phyloP scores from a whole-genome alignment of 2,113 vertebrate genomes.

The Python bivittatus region DNA sequence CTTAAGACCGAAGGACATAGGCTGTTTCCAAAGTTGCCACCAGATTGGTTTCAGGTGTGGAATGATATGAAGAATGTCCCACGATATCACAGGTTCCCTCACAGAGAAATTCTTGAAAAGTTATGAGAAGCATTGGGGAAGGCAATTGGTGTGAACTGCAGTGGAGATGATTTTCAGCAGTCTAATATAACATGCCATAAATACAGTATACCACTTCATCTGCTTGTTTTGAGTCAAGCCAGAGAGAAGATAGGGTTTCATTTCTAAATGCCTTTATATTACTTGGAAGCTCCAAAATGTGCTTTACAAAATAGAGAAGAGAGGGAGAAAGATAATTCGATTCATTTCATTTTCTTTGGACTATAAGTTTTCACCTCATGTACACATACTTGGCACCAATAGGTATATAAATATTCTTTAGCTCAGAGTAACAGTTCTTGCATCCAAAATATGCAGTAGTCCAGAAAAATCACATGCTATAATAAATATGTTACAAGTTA shows the following conservation, averaged over 20 bases:
- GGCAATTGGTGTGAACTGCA: neutral
- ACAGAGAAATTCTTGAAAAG: neutral
- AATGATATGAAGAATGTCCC: neutral
- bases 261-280: neutral
- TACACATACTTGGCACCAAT: neutral
- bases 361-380: too few species aligned
- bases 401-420: neutral
- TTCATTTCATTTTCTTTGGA: neutral
- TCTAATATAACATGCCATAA: neutral
- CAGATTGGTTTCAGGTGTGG: neutral
- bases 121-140: neutral
- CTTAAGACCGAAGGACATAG: neutral
- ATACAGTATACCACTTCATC: neutral
- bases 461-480: neutral
- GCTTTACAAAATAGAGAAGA: neutral
- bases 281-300: neutral
- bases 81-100: neutral
- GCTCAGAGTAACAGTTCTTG: neutral
- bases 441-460: neutral
- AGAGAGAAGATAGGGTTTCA: neutral
- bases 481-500: neutral
- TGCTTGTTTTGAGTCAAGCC: neutral
- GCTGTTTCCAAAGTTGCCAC: neutral
- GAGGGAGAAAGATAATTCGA: neutral
- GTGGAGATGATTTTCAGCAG: neutral